Conservation (phyloP, 2,888 invertebrate species). For the Meghimatium bilineatum region DNA sequence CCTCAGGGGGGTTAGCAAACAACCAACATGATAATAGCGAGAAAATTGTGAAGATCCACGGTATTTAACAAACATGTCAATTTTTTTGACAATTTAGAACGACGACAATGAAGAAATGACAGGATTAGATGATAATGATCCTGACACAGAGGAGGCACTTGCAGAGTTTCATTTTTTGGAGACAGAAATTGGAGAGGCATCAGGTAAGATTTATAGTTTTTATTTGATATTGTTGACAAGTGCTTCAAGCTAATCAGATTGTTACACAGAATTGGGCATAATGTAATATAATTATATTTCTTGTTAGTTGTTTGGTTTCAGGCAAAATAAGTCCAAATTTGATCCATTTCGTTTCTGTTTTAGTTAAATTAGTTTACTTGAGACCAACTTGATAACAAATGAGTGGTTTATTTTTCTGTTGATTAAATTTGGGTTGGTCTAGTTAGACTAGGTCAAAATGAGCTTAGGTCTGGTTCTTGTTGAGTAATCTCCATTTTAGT, state of each 20-base stretch:
- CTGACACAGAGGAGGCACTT: conserved; percentile 96
- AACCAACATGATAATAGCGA: too few relatives aligned
- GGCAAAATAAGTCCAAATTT: too few relatives aligned
- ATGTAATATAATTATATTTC: neutral
- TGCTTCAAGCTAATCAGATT: neutral
- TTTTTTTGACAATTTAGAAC: conserved; percentile 32
- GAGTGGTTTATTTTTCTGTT: too few relatives aligned
- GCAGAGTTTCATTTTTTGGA: conserved; percentile 95
- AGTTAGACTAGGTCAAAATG: neutral
- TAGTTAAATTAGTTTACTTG: too few relatives aligned
- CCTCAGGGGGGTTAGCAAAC: too few relatives aligned
- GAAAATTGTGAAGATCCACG: too few relatives aligned
- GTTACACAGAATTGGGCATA: neutral
- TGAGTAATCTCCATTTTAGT: neutral
- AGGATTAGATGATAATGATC: conserved; percentile 81
- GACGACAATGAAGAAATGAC: conserved; percentile 68
- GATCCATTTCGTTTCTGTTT: too few relatives aligned
- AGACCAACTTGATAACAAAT: too few relatives aligned
- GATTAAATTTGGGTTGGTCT: too few relatives aligned
- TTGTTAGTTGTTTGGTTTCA: too few relatives aligned
- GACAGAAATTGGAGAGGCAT: conserved; percentile 85
- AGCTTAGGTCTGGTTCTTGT: neutral
- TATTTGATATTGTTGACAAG: neutral
- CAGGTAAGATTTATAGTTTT: conserved; percentile 63
- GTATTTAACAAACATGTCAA: neutral